phyloP scores from a whole-genome alignment of 2,113 vertebrate genomes.

The Platysternon megacephalum region DNA sequence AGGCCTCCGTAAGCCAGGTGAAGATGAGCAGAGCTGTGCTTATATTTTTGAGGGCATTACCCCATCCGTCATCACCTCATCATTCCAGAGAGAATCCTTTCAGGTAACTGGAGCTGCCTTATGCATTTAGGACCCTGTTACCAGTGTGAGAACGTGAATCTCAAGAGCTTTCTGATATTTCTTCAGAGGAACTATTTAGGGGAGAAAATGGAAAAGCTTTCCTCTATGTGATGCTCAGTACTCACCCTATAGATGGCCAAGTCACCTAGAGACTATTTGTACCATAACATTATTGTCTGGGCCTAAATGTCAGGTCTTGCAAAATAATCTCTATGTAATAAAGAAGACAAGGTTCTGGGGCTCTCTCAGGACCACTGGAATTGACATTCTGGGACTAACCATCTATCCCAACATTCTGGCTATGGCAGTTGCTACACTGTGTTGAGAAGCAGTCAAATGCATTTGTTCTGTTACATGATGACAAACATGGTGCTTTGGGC shows the following conservation, averaged over 20 bases:
- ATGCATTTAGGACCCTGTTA: background rate
- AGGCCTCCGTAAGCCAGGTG: background rate
- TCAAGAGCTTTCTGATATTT: background rate
- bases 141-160: fast-evolving
- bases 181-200: background rate
- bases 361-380: fast-evolving
- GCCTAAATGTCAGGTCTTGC: background rate
- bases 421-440: background rate
- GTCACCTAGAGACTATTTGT: background rate
- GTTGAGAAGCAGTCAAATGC: fast-evolving
- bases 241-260: fast-evolving
- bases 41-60: background rate
- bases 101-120: background rate
- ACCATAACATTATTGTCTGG: background rate
- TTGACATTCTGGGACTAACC: background rate
- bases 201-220: background rate
- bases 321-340: background rate
- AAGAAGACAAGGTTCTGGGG: background rate
- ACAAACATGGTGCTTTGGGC: background rate
- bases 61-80: background rate
- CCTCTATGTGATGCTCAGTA: background rate
- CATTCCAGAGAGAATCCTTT: background rate
- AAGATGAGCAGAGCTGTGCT: background rate
- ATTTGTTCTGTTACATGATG: fast-evolving
- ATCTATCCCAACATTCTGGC: background rate